Evolutionary conservation across 1,140 invertebrate species (phyloP).

Genomic region (Drosophila parvula): DNA sequence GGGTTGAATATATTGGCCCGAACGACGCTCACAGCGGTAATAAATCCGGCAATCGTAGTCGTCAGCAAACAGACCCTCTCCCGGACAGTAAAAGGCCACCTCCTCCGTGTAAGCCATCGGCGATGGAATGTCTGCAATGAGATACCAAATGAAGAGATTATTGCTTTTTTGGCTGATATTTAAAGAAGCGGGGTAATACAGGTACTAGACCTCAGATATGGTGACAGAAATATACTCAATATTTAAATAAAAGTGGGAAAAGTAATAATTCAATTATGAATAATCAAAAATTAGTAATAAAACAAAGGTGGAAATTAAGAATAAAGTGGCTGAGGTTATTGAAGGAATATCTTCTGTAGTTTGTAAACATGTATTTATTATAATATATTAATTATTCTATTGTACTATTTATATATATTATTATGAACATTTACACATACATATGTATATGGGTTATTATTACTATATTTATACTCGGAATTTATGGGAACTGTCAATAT

Average conservation of each 20-base stretch:
- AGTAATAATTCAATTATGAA: not conserved
- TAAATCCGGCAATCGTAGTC: constrained; percentile 86
- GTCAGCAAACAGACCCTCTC: constrained; percentile 88
- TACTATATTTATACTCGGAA: too few species aligned
- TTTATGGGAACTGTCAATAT: not conserved
- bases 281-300: not conserved
- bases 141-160: constrained; percentile 6
- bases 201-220: not conserved
- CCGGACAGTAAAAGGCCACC: constrained; percentile 82
- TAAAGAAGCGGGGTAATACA: too few species aligned
- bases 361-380: too few species aligned
- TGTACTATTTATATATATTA: too few species aligned
- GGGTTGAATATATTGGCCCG: constrained; percentile 84
- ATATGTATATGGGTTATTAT: too few species aligned
- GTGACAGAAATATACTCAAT: not conserved
- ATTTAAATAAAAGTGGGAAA: not conserved
- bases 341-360: too few species aligned
- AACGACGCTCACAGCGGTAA: constrained; percentile 85
- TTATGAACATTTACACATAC: too few species aligned
- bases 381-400: too few species aligned
- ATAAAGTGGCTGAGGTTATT: too few species aligned
- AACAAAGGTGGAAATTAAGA: too few species aligned
- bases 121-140: constrained; percentile 66
- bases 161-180: constrained; percentile 13
- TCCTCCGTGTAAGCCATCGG: constrained; percentile 26